These are phyloP conservation scores for Umimayanthus chanpuru DNA, from an alignment of 92 coral and sea anemone species.

Conservation along the genomic window DNA sequence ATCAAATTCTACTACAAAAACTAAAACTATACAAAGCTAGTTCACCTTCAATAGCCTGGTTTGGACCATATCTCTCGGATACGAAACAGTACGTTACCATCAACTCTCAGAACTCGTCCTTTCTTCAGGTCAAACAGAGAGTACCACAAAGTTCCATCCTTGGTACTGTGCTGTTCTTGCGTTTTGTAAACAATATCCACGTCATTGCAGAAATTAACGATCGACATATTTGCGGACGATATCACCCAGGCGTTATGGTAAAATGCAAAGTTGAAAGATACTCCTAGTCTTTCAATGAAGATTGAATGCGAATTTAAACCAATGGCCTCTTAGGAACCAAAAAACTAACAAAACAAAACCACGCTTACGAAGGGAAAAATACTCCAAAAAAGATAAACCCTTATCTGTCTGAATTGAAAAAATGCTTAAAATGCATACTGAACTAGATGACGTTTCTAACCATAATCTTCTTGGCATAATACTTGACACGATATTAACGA, in stretches of 20 bases:
- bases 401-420: too few species aligned
- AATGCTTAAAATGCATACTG: too few species aligned
- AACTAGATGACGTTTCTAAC: too few species aligned
- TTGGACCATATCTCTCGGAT: slow-evolving; percentile 40
- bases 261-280: slow-evolving; percentile 41
- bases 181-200: slow-evolving; percentile 44
- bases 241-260: background rate
- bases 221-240: slow-evolving; percentile 19
- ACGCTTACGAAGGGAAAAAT: slow-evolving; percentile 43
- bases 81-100: slow-evolving; percentile 48
- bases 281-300: slow-evolving; percentile 17
- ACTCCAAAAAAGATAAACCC: background rate
- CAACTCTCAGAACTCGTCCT: slow-evolving; percentile 22
- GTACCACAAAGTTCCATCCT: slow-evolving; percentile 56
- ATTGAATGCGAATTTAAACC: background rate
- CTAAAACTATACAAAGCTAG: too few species aligned
- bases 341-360: slow-evolving; percentile 21
- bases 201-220: background rate
- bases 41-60: too few species aligned
- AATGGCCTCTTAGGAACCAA: too few species aligned
- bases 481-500: too few species aligned
- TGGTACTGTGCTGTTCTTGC: slow-evolving; percentile 45
- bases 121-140: slow-evolving; percentile 37
- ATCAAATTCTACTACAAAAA: background rate
- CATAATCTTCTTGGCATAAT: too few species aligned